These are phyloP conservation scores for Helarctos malayanus DNA, from an alignment of 2,797 vertebrate species.

Conservation along the genomic window DNA sequence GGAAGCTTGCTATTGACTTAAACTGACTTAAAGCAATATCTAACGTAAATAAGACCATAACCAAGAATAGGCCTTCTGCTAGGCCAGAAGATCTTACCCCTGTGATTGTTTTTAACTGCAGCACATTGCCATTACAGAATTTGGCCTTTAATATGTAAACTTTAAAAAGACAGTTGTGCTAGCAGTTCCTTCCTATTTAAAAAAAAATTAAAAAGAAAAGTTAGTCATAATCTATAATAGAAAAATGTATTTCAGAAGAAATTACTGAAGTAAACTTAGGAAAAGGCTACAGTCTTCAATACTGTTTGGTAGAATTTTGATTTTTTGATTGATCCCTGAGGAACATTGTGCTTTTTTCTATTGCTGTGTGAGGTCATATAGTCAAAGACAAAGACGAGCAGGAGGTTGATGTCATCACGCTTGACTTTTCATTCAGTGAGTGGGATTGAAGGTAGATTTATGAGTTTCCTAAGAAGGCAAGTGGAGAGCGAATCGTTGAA, in stretches of 20 bases:
- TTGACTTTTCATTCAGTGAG: neutral
- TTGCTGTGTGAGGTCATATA: neutral
- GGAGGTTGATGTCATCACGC: neutral
- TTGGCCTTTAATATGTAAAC: neutral
- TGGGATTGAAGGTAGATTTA: neutral
- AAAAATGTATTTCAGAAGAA: constrained; percentile 18
- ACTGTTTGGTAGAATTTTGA: constrained; percentile 7
- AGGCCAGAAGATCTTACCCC: neutral
- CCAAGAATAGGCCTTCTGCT: neutral
- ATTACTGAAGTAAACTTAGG: neutral
- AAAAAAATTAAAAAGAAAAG: neutral
- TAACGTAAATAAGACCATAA: neutral
- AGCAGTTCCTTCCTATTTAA: neutral
- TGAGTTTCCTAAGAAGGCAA: neutral
- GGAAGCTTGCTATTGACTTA: constrained; percentile 19
- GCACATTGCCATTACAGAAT: constrained; percentile 38
- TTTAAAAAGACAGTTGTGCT: neutral
- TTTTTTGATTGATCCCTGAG: neutral
- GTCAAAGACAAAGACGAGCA: neutral
- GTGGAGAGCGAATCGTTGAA: neutral
- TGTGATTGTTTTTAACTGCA: neutral
- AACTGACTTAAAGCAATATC: neutral
- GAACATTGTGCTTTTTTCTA: neutral
- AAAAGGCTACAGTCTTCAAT: neutral
- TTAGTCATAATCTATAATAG: neutral